Percentiles rank a stretch among this genome's conserved stretches.
phyloP scores from a whole-genome alignment of 2,888 invertebrate species.

The Candidula unifasciata region DNA sequence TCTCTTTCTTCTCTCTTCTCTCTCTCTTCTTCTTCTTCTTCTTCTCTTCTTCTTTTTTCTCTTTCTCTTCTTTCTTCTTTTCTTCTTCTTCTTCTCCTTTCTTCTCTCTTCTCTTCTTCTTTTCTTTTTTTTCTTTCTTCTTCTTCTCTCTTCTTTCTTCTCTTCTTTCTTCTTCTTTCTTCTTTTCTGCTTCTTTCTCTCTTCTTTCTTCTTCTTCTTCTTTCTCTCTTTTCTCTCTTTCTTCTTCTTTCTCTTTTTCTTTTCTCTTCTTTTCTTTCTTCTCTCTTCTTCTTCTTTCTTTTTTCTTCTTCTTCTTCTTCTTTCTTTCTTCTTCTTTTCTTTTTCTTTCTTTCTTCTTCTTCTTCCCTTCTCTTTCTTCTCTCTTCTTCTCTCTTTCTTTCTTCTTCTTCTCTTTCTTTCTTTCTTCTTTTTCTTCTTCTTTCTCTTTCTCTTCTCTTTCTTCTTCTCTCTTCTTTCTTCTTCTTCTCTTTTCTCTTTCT shows the following conservation, averaged over 20 bases:
- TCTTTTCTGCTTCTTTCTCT: neutral
- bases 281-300: too few species aligned
- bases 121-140: neutral
- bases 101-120: neutral
- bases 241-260: neutral
- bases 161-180: neutral
- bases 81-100: neutral
- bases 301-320: neutral
- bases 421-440: too few species aligned
- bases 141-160: too few species aligned
- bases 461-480: too few species aligned
- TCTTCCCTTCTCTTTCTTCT: neutral
- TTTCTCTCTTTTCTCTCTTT: neutral
- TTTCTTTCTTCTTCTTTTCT: too few species aligned
- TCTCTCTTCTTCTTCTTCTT: neutral
- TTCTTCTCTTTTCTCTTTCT: too few species aligned
- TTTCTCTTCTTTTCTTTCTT: neutral
- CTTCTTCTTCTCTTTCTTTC: too few species aligned
- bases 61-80: neutral
- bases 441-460: too few species aligned
- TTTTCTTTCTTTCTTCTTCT: neutral
- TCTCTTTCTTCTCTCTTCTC: neutral
- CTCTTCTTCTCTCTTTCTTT: neutral
- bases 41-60: neutral
- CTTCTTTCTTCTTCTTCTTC: constrained; percentile 17